Percentiles rank a stretch among this genome's conserved stretches.
phyloP scores from a whole-genome alignment of 2,113 vertebrate genomes.

The Megaptera novaeangliae region DNA sequence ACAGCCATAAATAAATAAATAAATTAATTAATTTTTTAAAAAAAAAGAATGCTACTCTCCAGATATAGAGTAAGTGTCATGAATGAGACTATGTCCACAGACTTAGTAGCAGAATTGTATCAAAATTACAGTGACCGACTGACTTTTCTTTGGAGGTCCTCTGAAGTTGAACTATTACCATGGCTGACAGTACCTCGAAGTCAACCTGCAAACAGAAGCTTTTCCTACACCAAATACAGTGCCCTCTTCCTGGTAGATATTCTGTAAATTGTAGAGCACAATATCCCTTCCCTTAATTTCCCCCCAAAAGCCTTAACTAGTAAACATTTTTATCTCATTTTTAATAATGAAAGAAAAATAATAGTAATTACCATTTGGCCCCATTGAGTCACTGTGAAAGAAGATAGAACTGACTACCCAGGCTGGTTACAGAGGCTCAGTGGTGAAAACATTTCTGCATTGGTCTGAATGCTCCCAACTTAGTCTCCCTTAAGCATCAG shows the following conservation, averaged over 20 bases:
- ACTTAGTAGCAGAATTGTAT: background rate
- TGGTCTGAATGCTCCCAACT: background rate
- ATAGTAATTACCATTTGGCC: background rate
- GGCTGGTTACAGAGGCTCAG: background rate
- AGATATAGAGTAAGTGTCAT: background rate
- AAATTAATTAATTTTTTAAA: too few species aligned
- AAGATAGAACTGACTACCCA: background rate
- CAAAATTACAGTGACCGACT: background rate
- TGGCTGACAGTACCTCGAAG: background rate
- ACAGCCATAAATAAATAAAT: too few species aligned
- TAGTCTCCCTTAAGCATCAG: background rate
- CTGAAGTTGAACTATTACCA: background rate
- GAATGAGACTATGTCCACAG: background rate
- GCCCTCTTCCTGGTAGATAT: background rate
- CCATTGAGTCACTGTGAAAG: background rate
- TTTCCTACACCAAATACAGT: background rate
- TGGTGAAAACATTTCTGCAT: background rate
- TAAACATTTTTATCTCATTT: background rate
- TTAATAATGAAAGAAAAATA: constrained; percentile 6
- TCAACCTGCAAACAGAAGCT: background rate
- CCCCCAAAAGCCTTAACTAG: background rate
- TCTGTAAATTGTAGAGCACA: background rate
- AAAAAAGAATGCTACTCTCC: background rate
- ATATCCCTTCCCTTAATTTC: background rate
- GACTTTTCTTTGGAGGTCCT: background rate